Conservation (phyloP, 1,140 invertebrate species). For the Aphaenogaster rudis region DNA sequence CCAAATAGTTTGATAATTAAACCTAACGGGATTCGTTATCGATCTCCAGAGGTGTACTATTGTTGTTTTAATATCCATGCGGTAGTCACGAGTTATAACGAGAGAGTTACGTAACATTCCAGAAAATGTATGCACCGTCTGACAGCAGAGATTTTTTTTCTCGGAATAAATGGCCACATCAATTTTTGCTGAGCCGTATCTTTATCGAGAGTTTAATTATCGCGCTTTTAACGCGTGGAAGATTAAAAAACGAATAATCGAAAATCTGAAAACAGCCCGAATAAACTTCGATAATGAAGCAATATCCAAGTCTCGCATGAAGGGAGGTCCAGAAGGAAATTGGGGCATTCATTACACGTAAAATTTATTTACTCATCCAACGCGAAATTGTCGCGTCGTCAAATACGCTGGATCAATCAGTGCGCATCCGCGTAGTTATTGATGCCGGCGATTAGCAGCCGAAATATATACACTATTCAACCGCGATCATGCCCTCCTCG, state of each 20-base stretch:
- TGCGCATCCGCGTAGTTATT: slow-evolving; percentile 23
- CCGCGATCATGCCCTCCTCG: background rate
- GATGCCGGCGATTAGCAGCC: slow-evolving; percentile 36
- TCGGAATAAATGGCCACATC: background rate
- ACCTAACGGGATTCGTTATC: slow-evolving; percentile 1
- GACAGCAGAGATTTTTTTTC: background rate
- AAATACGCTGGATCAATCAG: slow-evolving; percentile 25
- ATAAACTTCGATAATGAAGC: slow-evolving; percentile 23
- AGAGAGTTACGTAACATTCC: background rate
- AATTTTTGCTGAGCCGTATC: background rate
- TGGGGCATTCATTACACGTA: slow-evolving; percentile 24
- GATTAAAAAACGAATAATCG: slow-evolving; percentile 29
- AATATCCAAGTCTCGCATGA: background rate
- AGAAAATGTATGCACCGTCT: background rate
- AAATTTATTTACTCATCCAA: slow-evolving; percentile 38
- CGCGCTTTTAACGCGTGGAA: slow-evolving; percentile 10
- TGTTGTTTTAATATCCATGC: background rate
- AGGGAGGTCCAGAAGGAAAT: background rate
- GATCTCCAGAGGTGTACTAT: background rate
- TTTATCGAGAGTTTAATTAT: slow-evolving; percentile 28
- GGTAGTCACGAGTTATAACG: background rate
- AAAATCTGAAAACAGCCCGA: background rate
- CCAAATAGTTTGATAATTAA: slow-evolving; percentile 40
- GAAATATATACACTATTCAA: slow-evolving; percentile 21
- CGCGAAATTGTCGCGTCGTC: slow-evolving; percentile 7